A percentile compares a stretch with the other conserved stretches of the same genome.
Conservation (phyloP, 1,140 invertebrate genomes). For the Drosophila persimilis region DNA sequence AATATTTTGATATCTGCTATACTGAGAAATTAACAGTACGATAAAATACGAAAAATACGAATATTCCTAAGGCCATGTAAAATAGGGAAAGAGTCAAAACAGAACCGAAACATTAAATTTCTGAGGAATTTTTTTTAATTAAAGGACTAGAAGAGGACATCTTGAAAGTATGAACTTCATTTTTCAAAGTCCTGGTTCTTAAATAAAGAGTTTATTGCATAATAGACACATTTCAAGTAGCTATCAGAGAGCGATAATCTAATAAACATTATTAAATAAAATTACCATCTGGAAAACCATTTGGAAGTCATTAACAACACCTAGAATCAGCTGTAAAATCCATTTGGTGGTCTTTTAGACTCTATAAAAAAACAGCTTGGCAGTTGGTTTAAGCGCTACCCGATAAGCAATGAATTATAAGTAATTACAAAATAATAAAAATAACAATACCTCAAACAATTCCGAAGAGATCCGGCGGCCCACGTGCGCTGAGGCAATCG, state of each 20-base stretch:
- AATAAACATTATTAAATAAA: conserved; percentile 51
- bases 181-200: too few species aligned
- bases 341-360: conserved; percentile 44
- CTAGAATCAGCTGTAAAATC: conserved; percentile 43
- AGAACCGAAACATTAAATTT: too few species aligned
- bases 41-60: too few species aligned
- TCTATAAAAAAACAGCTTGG: conserved; percentile 37
- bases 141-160: too few species aligned
- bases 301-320: conserved; percentile 11
- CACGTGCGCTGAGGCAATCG: conserved; percentile 63
- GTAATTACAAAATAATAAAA: conserved; percentile 60
- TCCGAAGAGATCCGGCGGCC: conserved; percentile 26
- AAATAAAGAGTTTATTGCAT: background rate
- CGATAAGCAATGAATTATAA: conserved; percentile 46
- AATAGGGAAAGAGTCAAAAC: too few species aligned
- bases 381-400: conserved; percentile 18
- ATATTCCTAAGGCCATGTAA: too few species aligned
- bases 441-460: conserved; percentile 43
- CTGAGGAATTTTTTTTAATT: too few species aligned
- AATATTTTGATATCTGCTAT: too few species aligned
- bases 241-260: conserved; percentile 13
- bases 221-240: conserved; percentile 3
- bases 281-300: conserved; percentile 57
- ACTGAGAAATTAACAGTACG: too few species aligned
- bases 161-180: too few species aligned